Base-by-base conservation (phyloP, 1,140 invertebrate genomes). In the Sitodiplosis mosellana region DNA sequence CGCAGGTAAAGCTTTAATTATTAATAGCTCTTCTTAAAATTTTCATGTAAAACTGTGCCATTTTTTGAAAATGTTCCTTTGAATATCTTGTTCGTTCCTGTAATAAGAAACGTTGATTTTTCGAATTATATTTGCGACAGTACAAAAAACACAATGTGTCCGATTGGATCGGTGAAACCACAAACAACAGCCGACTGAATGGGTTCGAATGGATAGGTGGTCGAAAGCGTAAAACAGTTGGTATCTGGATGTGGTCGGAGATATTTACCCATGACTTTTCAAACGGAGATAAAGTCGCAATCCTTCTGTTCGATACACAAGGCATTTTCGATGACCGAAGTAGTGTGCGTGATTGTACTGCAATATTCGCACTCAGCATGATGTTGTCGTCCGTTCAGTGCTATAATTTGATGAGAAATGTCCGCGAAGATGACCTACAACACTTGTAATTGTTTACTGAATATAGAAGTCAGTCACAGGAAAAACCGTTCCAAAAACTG, bases 341-440 rank as follows among this genome's bases (percentile, higher is more conserved):
- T 33, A 97, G 92, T 2, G 89, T 97, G 1, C 78, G 86, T 52
- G 92, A 97, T 61, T 93, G 88, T 69, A 92, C 93, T 2, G 96
- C 91, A 2, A 86, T 98, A 18, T 96, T 96, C 71, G 90, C 90
- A 10, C 69, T 94, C 1, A 93, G 88, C 66, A 92, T 89, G 7
- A 92, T 95, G 89, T 67, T 93, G 33, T 92, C 88, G 49, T 94
- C 89, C 10, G 87, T 95, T n/a, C 86, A 94, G 68, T 90, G 95
- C 43, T 97, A 90, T 64, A 97, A 97, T 70, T 68, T 97, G 44
- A 89, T 86, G 37, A 81, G 87, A 61, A 95, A 96, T 63, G 92
- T 97, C 43, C 88, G 95, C 66, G 91, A 95, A 63, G 91, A 96
- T 66, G 89, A 96, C 69, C 61, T 96, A 21, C 91, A 95, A 62